These are phyloP conservation scores for Willisornis vidua DNA, from an alignment of 2,113 vertebrate species.

Conservation along the genomic window DNA sequence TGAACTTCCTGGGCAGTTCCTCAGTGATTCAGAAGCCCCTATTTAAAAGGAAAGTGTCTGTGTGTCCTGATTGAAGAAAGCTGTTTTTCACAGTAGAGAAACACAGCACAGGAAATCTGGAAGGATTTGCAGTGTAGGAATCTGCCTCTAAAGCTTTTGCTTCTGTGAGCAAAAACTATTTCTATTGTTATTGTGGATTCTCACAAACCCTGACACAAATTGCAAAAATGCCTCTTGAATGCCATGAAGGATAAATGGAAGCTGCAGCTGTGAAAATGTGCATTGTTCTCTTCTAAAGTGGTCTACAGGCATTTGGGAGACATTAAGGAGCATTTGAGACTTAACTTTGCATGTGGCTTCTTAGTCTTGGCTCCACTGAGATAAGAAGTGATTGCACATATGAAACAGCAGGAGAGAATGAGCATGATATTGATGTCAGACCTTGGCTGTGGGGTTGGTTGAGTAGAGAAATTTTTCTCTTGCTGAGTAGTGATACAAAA, in stretches of 20 bases:
- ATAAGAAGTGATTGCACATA: neutral
- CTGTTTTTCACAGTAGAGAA: neutral
- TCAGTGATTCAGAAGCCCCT: neutral
- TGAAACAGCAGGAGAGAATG: neutral
- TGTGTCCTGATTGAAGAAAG: neutral
- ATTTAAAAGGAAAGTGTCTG: neutral
- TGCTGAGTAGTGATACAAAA: neutral
- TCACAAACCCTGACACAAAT: neutral
- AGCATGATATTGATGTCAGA: neutral
- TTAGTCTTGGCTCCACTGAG: neutral
- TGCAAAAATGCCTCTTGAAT: neutral
- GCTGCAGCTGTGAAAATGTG: slow-evolving; percentile 17
- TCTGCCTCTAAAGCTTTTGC: neutral
- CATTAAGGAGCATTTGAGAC: neutral
- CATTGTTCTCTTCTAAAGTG: neutral
- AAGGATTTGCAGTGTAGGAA: neutral
- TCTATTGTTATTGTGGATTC: neutral
- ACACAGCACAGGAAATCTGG: neutral
- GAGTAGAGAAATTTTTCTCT: neutral
- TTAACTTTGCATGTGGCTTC: neutral
- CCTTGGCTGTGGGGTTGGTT: neutral
- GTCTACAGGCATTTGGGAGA: neutral
- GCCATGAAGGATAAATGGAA: neutral
- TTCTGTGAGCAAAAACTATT: neutral
- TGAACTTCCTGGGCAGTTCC: neutral